phyloP scores from a whole-genome alignment of 2,888 invertebrate genomes.

The Biston stratarius region DNA sequence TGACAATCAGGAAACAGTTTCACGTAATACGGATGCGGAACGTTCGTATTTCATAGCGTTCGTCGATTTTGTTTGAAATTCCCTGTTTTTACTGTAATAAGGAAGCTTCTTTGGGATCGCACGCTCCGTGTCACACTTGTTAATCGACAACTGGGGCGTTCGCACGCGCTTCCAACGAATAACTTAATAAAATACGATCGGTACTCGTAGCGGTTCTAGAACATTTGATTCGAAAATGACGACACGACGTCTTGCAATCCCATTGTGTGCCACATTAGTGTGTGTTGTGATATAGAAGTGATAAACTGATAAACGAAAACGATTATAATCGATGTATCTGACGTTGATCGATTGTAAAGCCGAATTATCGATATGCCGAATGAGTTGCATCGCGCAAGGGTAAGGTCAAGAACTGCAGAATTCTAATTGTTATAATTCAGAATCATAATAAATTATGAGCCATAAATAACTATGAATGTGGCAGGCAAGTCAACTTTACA shows the following conservation, averaged over 20 bases:
- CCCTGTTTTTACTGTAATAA: constrained; percentile 52
- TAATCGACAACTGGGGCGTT: constrained; percentile 51
- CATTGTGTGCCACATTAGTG: constrained; percentile 10
- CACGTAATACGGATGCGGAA: constrained; percentile 62
- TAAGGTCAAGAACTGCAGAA: constrained; percentile 51
- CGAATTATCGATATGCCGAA: constrained; percentile 62
- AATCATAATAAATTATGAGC: no score
- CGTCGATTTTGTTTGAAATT: constrained; percentile 46
- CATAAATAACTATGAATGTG: no score
- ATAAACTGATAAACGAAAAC: constrained; percentile 28
- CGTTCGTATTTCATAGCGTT: constrained; percentile 36
- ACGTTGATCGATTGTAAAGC: constrained; percentile 51
- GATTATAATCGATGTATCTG: constrained; percentile 49
- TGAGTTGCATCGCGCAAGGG: constrained; percentile 66
- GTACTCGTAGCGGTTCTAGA: constrained; percentile 24
- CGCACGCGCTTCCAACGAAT: constrained; percentile 54
- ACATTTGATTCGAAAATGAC: constrained; percentile 23
- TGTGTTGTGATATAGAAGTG: constrained; percentile 45
- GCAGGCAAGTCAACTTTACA: no score
- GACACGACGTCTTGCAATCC: constrained; percentile 7
- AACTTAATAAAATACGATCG: constrained; percentile 39
- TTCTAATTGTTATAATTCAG: not conserved
- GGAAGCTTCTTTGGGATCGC: constrained; percentile 51
- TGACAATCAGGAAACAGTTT: constrained; percentile 50
- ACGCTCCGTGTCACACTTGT: constrained; percentile 56